Base-by-base conservation (phyloP, 2,888 invertebrate genomes). In the Mythimna vitellina region DNA sequence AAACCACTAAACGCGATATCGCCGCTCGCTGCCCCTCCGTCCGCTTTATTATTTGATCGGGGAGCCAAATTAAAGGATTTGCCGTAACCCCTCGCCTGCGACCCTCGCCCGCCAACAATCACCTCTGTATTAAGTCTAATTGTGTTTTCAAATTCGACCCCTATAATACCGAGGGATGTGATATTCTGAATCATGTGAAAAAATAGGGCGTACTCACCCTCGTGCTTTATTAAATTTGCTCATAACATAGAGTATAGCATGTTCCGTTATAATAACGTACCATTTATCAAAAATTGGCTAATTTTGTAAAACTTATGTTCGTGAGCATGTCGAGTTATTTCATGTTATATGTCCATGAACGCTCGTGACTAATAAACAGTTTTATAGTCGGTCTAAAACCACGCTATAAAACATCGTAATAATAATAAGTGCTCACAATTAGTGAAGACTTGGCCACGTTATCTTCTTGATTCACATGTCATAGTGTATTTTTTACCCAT, bases 81-180 rank as follows among this genome's bases (percentile, higher is more conserved):
- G 91, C 93, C 90, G 92, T 94, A 94, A 93, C 94, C 95, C 95
- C 95, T 94, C 94, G 92, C 86, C 83, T 80, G 88, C 92, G 93
- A 94, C 96, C 96, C 95, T 94, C 94, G 91, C 93, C 90, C 89
- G 93, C 93, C 93, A 93, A 95, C 96, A 95, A 96, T 96, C 96
- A 96, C 96, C 96, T 95, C 96, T 96, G 96, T 96, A 96, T 96
- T 96, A 96, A 95, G 94, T 96, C 95, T 96, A 96, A 96, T 96
- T 96, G 96, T 96, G 96, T 96, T 96, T 96, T 96, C 95, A 94
- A 95, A 95, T 95, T 95, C 93, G 89, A 92, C 93, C 95, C 95
- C 93, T 93, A 93, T 93, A 93, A 93, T 93, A 89, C 84, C 87
- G 87, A 91, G 93, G 92, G 93, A 91, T 88, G 90, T 87, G 89